Conservation (phyloP, 2,797 vertebrate genomes). For the Amniataba percoides region DNA sequence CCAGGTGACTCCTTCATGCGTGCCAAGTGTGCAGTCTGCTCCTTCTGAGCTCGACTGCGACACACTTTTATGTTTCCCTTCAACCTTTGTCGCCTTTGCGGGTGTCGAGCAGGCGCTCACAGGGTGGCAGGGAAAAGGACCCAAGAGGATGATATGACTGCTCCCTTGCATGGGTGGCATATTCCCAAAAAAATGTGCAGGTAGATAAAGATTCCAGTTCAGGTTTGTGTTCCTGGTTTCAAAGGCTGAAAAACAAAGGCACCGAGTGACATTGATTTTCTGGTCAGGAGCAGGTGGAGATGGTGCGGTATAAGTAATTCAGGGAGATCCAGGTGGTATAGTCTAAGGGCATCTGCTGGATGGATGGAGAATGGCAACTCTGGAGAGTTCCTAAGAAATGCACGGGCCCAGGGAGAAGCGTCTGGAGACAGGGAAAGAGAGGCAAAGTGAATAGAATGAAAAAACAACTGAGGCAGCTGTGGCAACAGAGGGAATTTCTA, state of each 20-base stretch:
- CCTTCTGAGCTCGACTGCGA: neutral
- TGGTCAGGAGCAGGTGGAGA: neutral
- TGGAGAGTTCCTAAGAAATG: neutral
- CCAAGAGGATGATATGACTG: too few relatives aligned
- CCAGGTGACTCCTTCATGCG: too few relatives aligned
- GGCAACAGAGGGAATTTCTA: neutral
- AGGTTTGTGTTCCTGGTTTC: neutral
- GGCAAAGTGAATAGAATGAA: neutral
- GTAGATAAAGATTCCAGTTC: neutral
- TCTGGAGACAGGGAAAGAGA: neutral
- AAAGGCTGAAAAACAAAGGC: neutral
- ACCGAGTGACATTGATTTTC: neutral
- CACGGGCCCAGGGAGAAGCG: neutral
- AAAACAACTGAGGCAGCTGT: neutral
- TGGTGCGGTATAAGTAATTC: too few relatives aligned
- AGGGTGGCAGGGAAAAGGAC: neutral
- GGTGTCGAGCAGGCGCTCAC: neutral
- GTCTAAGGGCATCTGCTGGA: neutral
- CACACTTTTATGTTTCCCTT: slow-evolving; percentile 4
- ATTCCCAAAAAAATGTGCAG: neutral
- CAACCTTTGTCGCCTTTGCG: slow-evolving; percentile 4
- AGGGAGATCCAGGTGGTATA: neutral
- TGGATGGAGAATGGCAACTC: neutral
- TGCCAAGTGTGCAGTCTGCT: neutral
- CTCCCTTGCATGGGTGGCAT: neutral